Evolutionary conservation across 35 echinoderm and acorn worm species (phyloP).

Genomic region (Hemicentrotus pulcherrimus): DNA sequence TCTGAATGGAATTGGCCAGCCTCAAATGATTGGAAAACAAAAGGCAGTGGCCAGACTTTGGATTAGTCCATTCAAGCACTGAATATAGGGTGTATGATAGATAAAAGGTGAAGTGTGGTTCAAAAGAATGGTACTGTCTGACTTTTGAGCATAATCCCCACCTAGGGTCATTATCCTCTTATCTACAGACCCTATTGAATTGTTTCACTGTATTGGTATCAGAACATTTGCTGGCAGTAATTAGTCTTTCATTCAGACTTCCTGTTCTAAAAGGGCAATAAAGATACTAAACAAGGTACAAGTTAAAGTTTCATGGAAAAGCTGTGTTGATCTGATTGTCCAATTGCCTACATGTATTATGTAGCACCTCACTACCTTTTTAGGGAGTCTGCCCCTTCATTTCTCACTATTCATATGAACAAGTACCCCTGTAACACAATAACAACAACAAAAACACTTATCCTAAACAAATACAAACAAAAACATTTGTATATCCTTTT

Average conservation of each 20-base stretch:
- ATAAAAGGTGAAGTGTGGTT: neutral
- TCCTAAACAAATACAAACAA: no score
- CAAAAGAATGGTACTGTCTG: neutral
- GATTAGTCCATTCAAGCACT: constrained; percentile 35
- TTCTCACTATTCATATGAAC: no score
- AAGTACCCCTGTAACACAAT: no score
- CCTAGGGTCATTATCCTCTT: constrained; percentile 24
- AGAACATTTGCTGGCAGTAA: neutral
- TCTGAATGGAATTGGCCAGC: constrained; percentile 24
- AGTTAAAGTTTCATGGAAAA: neutral
- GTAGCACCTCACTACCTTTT: no score
- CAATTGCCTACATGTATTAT: neutral
- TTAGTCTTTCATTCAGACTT: neutral
- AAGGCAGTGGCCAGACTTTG: neutral
- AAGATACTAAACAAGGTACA: neutral
- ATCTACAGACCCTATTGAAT: neutral
- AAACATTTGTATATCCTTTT: no score
- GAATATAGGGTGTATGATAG: neutral
- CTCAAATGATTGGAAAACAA: neutral
- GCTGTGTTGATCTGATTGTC: neutral
- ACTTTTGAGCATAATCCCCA: neutral
- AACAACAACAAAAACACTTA: no score
- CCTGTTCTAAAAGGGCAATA: neutral
- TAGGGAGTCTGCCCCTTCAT: no score
- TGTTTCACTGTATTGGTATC: neutral